Conservation (phyloP, 2,888 invertebrate species). For the Chironomus tentans region DNA sequence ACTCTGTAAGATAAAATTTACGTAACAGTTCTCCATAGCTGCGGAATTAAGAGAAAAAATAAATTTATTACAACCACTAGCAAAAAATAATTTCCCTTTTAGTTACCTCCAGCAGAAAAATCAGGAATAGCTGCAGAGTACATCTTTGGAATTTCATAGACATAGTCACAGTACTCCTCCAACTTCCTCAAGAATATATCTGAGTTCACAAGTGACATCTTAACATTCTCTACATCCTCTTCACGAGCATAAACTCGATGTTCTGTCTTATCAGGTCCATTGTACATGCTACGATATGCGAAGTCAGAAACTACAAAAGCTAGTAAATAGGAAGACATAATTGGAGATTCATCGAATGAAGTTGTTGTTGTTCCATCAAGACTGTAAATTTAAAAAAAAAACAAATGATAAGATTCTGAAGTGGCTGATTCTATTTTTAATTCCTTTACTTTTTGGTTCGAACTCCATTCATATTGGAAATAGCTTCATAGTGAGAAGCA, state of each 20-base stretch:
- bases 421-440: neutral
- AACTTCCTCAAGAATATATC: neutral
- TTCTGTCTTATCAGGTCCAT: neutral
- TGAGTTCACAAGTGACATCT: neutral
- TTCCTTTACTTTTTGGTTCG: too few species aligned
- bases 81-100: neutral
- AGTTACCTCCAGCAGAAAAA: neutral
- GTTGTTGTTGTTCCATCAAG: neutral
- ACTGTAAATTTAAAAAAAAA: neutral
- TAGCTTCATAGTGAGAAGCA: neutral
- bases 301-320: slow-evolving; percentile 15
- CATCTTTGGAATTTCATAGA: slow-evolving; percentile 9
- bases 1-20: too few species aligned
- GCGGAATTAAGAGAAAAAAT: too few species aligned
- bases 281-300: neutral
- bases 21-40: neutral
- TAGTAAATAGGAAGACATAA: neutral
- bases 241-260: neutral
- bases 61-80: too few species aligned
- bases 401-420: neutral
- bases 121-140: slow-evolving; percentile 9
- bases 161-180: neutral
- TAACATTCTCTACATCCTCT: neutral
- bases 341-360: neutral
- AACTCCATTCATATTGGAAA: slow-evolving; percentile 8